Conservation (phyloP, 2,797 vertebrate species). For the Halcyon leucocephala region DNA sequence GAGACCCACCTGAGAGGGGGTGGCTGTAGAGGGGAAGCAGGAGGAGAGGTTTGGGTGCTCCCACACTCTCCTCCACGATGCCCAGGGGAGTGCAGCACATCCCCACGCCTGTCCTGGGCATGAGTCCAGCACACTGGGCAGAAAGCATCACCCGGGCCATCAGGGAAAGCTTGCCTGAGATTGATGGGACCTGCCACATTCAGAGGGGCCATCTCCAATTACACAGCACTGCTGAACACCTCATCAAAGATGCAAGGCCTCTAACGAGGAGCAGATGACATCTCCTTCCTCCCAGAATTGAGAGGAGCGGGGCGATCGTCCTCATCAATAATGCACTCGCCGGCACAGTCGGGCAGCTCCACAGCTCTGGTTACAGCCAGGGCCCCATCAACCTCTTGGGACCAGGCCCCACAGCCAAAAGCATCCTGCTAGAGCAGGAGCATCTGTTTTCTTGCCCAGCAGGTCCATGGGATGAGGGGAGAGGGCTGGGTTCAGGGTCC, state of each 20-base stretch:
- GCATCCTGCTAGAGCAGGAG: accelerated
- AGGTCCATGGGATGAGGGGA: too few relatives aligned
- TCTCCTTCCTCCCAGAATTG: slow-evolving; percentile 50
- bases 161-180: slow-evolving; percentile 11
- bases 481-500: not conserved
- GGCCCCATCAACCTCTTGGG: not conserved
- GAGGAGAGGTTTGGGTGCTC: not conserved
- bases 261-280: slow-evolving; percentile 75
- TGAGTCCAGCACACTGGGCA: accelerated
- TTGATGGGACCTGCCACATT: slow-evolving; percentile 53
- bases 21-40: not conserved
- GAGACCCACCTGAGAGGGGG: not conserved
- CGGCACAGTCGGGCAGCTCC: not conserved
- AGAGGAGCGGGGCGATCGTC: not conserved
- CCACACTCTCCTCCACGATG: not conserved
- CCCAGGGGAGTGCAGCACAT: not conserved
- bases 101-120: not conserved
- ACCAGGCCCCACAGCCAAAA: accelerated
- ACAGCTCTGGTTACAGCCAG: slow-evolving; percentile 13
- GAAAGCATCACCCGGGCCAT: not conserved
- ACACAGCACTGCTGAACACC: not conserved
- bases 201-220: slow-evolving; percentile 59
- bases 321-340: slow-evolving; percentile 69
- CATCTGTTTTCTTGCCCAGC: not conserved
- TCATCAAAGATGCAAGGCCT: slow-evolving; percentile 81